These are phyloP conservation scores for Olivierus martensii DNA, from an alignment of 1,140 invertebrate genomes.

Conservation along the genomic window DNA sequence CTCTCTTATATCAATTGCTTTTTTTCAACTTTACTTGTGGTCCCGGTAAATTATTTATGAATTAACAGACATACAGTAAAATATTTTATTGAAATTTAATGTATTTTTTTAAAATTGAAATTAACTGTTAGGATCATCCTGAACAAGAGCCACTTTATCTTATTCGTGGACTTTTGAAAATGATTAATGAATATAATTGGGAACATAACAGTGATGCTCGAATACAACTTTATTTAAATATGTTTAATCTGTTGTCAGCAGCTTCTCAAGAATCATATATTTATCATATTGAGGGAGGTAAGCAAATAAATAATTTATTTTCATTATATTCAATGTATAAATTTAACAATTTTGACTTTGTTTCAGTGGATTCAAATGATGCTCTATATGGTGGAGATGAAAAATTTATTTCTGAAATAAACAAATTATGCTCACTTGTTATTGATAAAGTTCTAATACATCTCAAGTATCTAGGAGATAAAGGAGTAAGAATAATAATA, in stretches of 20 bases:
- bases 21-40: conserved; percentile 65
- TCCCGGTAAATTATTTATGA: conserved; percentile 58
- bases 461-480: conserved; percentile 36
- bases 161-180: conserved; percentile 54
- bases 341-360: background rate
- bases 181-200: conserved; percentile 52
- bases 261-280: conserved; percentile 60
- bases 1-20: conserved; percentile 51
- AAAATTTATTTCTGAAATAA: conserved; percentile 67
- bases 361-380: conserved; percentile 80
- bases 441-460: conserved; percentile 60
- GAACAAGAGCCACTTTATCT: conserved; percentile 67
- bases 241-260: conserved; percentile 55
- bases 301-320: conserved; percentile 10
- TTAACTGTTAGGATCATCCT: conserved; percentile 56
- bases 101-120: no score
- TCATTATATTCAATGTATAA: background rate
- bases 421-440: conserved; percentile 58
- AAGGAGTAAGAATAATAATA: conserved; percentile 27
- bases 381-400: conserved; percentile 76
- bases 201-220: conserved; percentile 39
- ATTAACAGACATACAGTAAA: no score
- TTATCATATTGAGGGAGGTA: conserved; percentile 68
- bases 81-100: no score
- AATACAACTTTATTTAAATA: conserved; percentile 47